Evolutionary conservation across 2,888 invertebrate species (phyloP).

Genomic region (Diploptera punctata): DNA sequence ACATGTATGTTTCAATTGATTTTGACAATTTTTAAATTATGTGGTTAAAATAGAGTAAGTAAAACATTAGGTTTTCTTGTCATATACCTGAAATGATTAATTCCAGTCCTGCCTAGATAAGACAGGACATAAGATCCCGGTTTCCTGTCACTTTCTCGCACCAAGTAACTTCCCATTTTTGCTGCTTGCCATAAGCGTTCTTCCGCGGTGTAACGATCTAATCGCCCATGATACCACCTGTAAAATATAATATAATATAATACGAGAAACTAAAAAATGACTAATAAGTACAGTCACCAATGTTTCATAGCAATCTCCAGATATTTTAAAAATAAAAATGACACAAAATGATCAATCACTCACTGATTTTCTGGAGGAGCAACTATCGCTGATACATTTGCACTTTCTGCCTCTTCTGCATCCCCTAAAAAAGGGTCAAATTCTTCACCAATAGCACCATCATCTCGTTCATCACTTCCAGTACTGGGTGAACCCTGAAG

Average conservation of each 20-base stretch:
- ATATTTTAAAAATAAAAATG: no score
- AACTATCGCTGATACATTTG: slow-evolving; percentile 59
- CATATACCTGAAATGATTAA: slow-evolving; percentile 97
- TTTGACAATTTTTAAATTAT: no score
- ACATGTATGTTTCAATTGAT: no score
- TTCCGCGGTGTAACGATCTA: slow-evolving; percentile 92
- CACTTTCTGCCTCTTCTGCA: slow-evolving; percentile 63
- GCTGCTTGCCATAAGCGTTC: slow-evolving; percentile 85
- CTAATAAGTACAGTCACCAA: no score
- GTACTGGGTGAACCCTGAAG: slow-evolving; percentile 78
- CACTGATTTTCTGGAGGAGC: slow-evolving; percentile 61
- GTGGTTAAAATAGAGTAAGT: no score
- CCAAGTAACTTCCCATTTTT: slow-evolving; percentile 90
- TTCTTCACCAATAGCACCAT: slow-evolving; percentile 59
- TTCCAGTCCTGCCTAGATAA: slow-evolving; percentile 91
- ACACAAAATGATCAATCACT: slow-evolving; percentile 46
- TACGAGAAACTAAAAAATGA: no score
- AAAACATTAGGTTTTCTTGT: no score
- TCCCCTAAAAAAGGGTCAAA: slow-evolving; percentile 66
- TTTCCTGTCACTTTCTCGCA: slow-evolving; percentile 94
- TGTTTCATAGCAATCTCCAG: no score
- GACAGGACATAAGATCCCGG: slow-evolving; percentile 96
- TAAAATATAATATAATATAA: no score
- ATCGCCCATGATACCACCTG: slow-evolving; percentile 92
- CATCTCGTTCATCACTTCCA: slow-evolving; percentile 80